These are phyloP conservation scores for Lysiphlebus fabarum DNA, from an alignment of 1,140 invertebrate species.

Conservation along the genomic window DNA sequence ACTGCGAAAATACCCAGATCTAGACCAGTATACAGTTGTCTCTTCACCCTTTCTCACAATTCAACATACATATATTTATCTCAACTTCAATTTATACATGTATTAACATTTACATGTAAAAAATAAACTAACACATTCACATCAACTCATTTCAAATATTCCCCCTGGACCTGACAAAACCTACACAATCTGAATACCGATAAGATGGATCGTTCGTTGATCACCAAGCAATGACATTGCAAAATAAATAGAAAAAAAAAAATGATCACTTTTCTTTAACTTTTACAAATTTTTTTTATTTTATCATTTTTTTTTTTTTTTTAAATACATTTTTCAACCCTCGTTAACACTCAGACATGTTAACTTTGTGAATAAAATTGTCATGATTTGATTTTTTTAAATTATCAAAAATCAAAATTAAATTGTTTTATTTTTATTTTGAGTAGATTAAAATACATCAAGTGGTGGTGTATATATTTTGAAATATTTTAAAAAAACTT, in stretches of 20 bases:
- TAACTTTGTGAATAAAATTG: too few relatives aligned
- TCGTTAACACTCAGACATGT: background rate
- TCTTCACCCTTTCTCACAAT: slow-evolving; percentile 15
- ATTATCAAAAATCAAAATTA: too few relatives aligned
- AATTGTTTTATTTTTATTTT: too few relatives aligned
- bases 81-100: slow-evolving; percentile 7
- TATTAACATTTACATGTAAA: background rate
- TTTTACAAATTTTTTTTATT: background rate
- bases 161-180: slow-evolving; percentile 28
- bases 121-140: slow-evolving; percentile 22
- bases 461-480: too few relatives aligned
- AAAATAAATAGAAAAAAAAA: slow-evolving; percentile 16
- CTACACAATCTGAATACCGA: slow-evolving; percentile 43
- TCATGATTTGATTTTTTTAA: too few relatives aligned
- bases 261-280: background rate
- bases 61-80: background rate
- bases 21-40: slow-evolving; percentile 12
- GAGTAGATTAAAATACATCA: too few relatives aligned
- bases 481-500: too few relatives aligned
- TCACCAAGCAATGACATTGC: slow-evolving; percentile 45
- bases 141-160: slow-evolving; percentile 17
- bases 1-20: slow-evolving; percentile 45
- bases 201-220: slow-evolving; percentile 47
- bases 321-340: background rate
- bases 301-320: background rate